Base-by-base conservation (phyloP, 2,888 invertebrate species). In the Theodoxus fluviatilis region DNA sequence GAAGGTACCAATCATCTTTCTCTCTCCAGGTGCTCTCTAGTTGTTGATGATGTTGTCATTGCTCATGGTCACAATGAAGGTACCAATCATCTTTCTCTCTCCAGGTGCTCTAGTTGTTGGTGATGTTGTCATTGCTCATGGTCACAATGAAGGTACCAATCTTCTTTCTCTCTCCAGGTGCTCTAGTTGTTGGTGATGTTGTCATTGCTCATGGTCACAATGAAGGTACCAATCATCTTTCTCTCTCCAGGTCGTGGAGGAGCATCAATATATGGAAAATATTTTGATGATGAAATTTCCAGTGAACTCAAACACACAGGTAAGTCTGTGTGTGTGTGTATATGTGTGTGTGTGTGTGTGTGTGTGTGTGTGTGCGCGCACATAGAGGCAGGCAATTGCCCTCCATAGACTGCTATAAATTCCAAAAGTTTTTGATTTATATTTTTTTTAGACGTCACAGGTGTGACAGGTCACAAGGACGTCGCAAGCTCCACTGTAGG, bases 211-310 rank as follows among this genome's bases (percentile, higher is more conserved):
- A n/a, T n/a, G n/a, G n/a, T n/a, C n/a, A n/a, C n/a, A n/a, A n/a
- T n/a, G n/a, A n/a, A n/a, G n/a, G n/a, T n/a, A n/a, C n/a, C n/a
- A n/a, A n/a, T n/a, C n/a, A n/a, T n/a, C n/a, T n/a, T n/a, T n/a
- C n/a, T n/a, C n/a, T 33, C 68, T 76, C 55, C 77, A 88, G 89
- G 98, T 0, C 93, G 96, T 85, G 98, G 98, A 15, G 99, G 99
- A 0, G 92, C 94, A 59, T 97, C 97, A 0, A 98, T 99, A 79
- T 99, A 98, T 88, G 99, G 99, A 0, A 92, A 93, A 76, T 91
- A 92, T 78, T 99, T 99, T 88, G 92, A 94, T 69, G 99, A 99
- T 89, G 99, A 99, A 90, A 94, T 99, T 76, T 93, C 94, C 81
- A 90, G 92, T 38, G 96, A 97, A 76, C 89, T 99, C 69, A 98